Conservation (phyloP, 2,888 invertebrate species). For the Girardia tigrina region DNA sequence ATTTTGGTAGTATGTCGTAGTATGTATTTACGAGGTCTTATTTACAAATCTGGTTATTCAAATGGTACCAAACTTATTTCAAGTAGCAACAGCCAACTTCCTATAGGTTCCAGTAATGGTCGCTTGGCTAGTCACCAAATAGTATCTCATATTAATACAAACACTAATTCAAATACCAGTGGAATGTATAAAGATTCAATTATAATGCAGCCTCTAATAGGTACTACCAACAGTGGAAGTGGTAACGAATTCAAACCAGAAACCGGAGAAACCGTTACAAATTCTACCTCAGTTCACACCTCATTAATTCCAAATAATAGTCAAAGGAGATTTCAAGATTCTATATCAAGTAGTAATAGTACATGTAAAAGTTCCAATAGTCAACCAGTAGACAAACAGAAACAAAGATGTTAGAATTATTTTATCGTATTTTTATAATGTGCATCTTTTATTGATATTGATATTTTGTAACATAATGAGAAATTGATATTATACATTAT, state of each 20-base stretch:
- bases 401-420: neutral
- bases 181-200: constrained; percentile 18
- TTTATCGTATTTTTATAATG: no score
- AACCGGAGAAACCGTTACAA: neutral
- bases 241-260: neutral
- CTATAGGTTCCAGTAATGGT: neutral
- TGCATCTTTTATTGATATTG: no score
- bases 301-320: neutral
- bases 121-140: constrained; percentile 6
- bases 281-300: constrained; percentile 8
- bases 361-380: neutral
- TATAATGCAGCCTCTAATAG: neutral
- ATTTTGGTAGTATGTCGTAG: constrained; percentile 26
- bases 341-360: constrained; percentile 1
- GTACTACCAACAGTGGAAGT: constrained; percentile 17
- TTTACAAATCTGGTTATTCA: constrained; percentile 3
- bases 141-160: constrained; percentile 11
- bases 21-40: neutral
- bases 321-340: constrained; percentile 16
- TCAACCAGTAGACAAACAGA: neutral
- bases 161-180: neutral
- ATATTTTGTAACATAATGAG: no score
- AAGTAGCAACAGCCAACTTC: neutral
- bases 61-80: neutral
- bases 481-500: no score